A percentile compares a stretch with the other conserved stretches of the same genome.
phyloP scores from a whole-genome alignment of 2,888 invertebrate species.

The Trissonchulus latispiculum region DNA sequence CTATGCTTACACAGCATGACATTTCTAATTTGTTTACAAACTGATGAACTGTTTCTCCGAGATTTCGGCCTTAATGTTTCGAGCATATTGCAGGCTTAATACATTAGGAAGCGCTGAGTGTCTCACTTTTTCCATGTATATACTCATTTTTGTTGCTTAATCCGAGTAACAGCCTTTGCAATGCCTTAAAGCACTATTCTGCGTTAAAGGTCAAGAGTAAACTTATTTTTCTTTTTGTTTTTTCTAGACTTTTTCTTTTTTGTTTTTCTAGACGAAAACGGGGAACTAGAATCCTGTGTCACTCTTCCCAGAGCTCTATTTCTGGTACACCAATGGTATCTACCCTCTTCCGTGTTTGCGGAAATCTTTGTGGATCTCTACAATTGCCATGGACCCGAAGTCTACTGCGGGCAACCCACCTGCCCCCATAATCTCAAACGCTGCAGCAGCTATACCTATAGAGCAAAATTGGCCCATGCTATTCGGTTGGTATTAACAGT shows the following conservation, averaged over 20 bases:
- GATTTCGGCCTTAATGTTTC: too few species aligned
- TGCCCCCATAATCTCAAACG: neutral
- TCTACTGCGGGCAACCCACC: neutral
- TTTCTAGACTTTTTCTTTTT: conserved; percentile 9
- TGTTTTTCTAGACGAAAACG: conserved; percentile 36
- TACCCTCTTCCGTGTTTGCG: conserved; percentile 46
- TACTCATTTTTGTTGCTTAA: too few species aligned
- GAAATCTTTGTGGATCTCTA: conserved; percentile 43
- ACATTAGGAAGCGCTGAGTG: too few species aligned
- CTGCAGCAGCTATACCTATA: neutral
- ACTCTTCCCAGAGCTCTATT: conserved; percentile 47
- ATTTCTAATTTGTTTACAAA: too few species aligned
- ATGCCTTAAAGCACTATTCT: too few species aligned
- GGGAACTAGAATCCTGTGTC: conserved; percentile 29
- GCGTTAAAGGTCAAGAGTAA: too few species aligned
- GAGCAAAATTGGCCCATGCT: neutral
- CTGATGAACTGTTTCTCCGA: too few species aligned
- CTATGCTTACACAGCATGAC: too few species aligned
- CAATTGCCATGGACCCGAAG: conserved; percentile 26
- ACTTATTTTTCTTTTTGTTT: too few species aligned
- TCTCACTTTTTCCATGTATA: too few species aligned
- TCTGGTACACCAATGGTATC: conserved; percentile 50
- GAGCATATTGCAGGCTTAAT: too few species aligned
- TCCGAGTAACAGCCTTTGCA: too few species aligned
- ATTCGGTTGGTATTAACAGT: neutral